Evolutionary conservation across 2,888 invertebrate species (phyloP).

Genomic region (Mylabris sibirica): DNA sequence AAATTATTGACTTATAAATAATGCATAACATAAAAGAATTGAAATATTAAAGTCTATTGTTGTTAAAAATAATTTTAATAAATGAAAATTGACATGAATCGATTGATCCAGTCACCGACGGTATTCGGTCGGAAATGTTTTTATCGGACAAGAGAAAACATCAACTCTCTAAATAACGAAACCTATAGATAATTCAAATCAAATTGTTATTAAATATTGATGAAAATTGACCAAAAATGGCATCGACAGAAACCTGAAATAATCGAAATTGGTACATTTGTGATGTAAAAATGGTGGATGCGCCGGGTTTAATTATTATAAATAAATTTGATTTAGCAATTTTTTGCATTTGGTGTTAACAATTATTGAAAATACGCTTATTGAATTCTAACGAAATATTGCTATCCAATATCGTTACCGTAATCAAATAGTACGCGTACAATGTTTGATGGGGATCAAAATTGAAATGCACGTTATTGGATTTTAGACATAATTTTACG

Average conservation of each 20-base stretch:
- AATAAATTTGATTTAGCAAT: background rate
- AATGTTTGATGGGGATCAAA: background rate
- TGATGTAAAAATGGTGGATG: background rate
- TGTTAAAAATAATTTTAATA: background rate
- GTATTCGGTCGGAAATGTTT: conserved; percentile 1
- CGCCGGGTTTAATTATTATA: background rate
- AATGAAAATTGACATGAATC: conserved; percentile 9
- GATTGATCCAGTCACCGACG: conserved; percentile 1
- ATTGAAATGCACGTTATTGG: conserved; percentile 8
- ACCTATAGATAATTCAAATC: background rate
- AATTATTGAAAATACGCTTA: background rate
- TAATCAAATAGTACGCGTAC: background rate
- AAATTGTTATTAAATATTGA: background rate
- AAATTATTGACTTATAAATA: background rate
- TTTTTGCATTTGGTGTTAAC: background rate
- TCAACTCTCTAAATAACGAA: background rate
- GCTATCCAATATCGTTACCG: background rate
- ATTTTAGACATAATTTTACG: background rate
- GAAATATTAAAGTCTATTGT: background rate
- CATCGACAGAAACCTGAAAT: background rate
- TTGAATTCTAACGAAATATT: background rate
- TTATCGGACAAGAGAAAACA: background rate
- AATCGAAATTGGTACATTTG: background rate
- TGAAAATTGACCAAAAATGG: background rate
- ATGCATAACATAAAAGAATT: background rate